Conservation (phyloP, 2,113 vertebrate species). For the Okapia johnstoni region DNA sequence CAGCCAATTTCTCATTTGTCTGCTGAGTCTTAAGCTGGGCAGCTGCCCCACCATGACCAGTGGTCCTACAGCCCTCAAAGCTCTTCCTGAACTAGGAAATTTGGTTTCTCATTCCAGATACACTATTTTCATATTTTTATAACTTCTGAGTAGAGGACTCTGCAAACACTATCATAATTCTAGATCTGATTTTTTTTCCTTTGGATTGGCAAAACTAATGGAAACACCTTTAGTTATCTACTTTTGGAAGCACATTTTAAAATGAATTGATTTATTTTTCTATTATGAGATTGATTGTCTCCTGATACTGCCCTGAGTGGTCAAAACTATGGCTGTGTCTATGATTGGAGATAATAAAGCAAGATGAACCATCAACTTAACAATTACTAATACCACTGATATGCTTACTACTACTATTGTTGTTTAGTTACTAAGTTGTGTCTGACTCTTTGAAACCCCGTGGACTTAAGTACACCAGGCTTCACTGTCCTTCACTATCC, state of each 20-base stretch:
- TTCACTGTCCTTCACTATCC: not conserved
- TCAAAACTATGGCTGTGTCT: not conserved
- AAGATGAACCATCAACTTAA: not conserved
- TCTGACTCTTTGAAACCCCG: not conserved
- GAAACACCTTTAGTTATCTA: not conserved
- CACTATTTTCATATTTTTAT: not conserved
- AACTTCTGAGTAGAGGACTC: not conserved
- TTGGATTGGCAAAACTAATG: no score
- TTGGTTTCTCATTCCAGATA: fast-evolving
- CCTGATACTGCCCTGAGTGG: not conserved
- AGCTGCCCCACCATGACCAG: not conserved
- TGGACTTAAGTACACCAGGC: not conserved
- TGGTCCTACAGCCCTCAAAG: fast-evolving
- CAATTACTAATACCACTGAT: fast-evolving
- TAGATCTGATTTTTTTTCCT: not conserved
- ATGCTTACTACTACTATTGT: not conserved
- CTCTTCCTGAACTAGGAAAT: not conserved
- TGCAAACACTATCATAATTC: not conserved
- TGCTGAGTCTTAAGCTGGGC: not conserved
- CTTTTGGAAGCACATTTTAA: not conserved
- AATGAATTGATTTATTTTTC: no score
- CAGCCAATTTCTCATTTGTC: not conserved
- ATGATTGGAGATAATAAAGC: not conserved
- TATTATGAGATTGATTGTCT: not conserved
- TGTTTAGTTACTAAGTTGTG: not conserved